Evolutionary conservation across 2,888 invertebrate species (phyloP).

Genomic region (Xylota segnis): DNA sequence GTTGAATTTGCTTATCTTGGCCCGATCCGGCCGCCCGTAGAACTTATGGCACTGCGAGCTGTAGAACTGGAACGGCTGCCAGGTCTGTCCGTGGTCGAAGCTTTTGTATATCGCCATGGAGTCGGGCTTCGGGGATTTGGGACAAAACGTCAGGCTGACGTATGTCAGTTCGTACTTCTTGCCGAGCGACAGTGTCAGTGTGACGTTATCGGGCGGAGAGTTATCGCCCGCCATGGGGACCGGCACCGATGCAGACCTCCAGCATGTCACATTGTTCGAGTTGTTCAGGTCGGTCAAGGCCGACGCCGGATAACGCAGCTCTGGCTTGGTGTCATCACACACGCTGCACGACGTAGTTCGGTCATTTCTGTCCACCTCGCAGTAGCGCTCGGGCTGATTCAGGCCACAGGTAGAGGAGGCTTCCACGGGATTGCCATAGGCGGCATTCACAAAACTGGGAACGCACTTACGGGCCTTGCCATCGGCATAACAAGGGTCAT

Average conservation of each 20-base stretch:
- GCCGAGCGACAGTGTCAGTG: slow-evolving; percentile 95
- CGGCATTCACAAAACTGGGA: slow-evolving; percentile 99
- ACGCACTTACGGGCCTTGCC: slow-evolving; percentile 95
- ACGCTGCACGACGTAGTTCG: slow-evolving; percentile 87
- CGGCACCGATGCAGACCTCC: slow-evolving; percentile 95
- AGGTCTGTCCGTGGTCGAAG: slow-evolving; percentile 97
- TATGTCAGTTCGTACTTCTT: slow-evolving; percentile 99
- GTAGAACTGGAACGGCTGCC: slow-evolving; percentile 99
- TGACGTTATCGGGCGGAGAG: slow-evolving; percentile 96
- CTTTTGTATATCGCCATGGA: slow-evolving; percentile 99
- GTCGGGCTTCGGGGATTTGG: slow-evolving; percentile 95
- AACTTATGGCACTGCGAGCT: slow-evolving; percentile 96
- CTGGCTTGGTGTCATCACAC: slow-evolving; percentile 93
- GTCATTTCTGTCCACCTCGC: slow-evolving; percentile 86
- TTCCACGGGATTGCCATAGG: slow-evolving; percentile 95
- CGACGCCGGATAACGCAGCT: slow-evolving; percentile 90
- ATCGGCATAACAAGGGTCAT: slow-evolving; percentile 96
- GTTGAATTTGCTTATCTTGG: slow-evolving; percentile 96
- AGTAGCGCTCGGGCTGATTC: slow-evolving; percentile 90
- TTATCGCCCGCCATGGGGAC: slow-evolving; percentile 89
- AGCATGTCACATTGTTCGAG: slow-evolving; percentile 98
- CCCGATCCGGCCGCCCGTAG: slow-evolving; percentile 95
- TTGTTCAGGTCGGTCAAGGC: slow-evolving; percentile 98
- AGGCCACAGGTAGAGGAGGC: slow-evolving; percentile 96
- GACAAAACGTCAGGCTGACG: slow-evolving; percentile 98